A percentile compares a stretch with the other conserved stretches of the same genome.
Conservation (phyloP, 2,113 vertebrate genomes). For the Gopherus flavomarginatus region DNA sequence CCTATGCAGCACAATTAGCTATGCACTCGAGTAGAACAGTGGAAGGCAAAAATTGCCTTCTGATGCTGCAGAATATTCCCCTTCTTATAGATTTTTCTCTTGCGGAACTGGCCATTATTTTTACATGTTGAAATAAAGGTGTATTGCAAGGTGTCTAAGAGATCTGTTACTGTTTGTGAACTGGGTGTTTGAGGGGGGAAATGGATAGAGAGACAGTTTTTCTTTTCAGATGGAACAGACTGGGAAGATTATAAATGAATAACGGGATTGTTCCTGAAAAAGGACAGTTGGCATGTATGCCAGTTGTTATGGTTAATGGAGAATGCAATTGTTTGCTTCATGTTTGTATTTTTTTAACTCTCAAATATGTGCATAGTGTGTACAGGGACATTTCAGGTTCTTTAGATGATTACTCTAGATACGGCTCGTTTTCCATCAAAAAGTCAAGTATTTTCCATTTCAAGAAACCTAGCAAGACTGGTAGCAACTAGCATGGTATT, state of each 20-base stretch:
- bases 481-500: neutral
- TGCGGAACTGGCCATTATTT: neutral
- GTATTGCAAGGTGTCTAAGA: neutral
- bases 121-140: accelerated
- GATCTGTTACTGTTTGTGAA: neutral
- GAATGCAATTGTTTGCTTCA: neutral
- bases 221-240: neutral
- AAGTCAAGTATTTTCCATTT: neutral
- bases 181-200: neutral
- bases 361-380: neutral
- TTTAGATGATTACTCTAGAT: neutral
- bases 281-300: neutral
- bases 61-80: neutral
- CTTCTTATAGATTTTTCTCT: neutral
- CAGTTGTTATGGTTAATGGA: neutral
- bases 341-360: neutral
- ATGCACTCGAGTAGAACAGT: neutral
- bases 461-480: neutral
- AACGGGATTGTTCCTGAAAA: neutral
- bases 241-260: neutral
- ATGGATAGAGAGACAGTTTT: accelerated
- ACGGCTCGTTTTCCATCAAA: neutral
- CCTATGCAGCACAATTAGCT: neutral
- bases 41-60: neutral
- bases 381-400: neutral